phyloP scores from a whole-genome alignment of 2,113 vertebrate species.

The Marmota flaviventris region DNA sequence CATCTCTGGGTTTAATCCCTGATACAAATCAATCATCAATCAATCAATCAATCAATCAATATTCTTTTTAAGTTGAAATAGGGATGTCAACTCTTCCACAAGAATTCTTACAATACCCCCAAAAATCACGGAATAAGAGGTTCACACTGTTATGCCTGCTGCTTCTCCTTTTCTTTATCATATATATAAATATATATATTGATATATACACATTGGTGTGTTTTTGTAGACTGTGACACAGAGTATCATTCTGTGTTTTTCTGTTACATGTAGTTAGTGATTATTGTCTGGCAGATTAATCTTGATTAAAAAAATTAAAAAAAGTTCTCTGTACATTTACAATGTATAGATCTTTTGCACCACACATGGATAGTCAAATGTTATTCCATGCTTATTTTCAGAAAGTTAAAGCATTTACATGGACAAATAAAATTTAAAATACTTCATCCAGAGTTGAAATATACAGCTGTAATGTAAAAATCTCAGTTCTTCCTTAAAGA shows the following conservation, averaged over 20 bases:
- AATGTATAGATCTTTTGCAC: neutral
- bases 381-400: neutral
- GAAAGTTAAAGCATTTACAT: neutral
- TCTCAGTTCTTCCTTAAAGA: neutral
- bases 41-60: too few species aligned
- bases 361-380: neutral
- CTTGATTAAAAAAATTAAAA: neutral
- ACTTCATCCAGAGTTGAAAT: neutral
- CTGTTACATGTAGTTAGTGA: neutral
- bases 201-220: neutral
- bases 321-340: neutral
- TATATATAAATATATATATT: too few species aligned
- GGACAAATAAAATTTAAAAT: slow-evolving; percentile 24
- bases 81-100: neutral
- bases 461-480: neutral
- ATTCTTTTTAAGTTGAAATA: neutral
- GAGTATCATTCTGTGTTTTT: neutral
- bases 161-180: neutral
- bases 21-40: too few species aligned
- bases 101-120: neutral
- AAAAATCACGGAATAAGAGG: neutral
- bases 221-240: neutral
- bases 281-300: neutral
- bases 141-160: neutral
- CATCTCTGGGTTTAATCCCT: too few species aligned